Evolutionary conservation across 2,797 vertebrate species (phyloP).

Genomic region (Zonotrichia albicollis): DNA sequence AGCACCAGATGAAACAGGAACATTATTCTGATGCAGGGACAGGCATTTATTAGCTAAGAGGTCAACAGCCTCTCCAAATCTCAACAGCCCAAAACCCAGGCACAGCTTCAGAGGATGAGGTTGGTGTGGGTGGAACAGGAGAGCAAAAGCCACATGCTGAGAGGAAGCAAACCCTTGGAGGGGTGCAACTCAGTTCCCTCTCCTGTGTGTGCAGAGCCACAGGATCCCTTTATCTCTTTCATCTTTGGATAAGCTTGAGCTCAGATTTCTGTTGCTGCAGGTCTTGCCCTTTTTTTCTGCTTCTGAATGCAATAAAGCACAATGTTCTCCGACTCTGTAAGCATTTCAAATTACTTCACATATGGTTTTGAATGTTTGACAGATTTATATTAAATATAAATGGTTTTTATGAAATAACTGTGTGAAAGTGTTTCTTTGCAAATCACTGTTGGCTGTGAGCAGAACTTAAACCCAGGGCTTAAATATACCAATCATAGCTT

Average conservation of each 20-base stretch:
- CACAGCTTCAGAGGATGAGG: neutral
- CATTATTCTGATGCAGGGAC: neutral
- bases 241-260: neutral
- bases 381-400: slow-evolving; percentile 56
- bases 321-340: neutral
- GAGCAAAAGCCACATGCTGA: neutral
- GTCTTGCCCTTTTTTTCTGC: slow-evolving; percentile 1
- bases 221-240: neutral
- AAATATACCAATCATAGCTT: neutral
- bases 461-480: neutral
- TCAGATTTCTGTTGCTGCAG: neutral
- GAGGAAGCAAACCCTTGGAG: neutral
- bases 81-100: neutral
- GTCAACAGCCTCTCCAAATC: neutral
- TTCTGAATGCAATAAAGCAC: neutral
- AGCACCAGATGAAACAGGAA: neutral
- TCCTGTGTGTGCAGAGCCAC: neutral
- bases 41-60: neutral
- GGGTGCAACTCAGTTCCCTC: neutral
- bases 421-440: neutral
- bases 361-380: slow-evolving; percentile 33
- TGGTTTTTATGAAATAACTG: slow-evolving; percentile 18
- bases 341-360: slow-evolving; percentile 36
- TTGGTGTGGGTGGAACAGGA: neutral
- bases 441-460: neutral